phyloP scores from a whole-genome alignment of 2,888 invertebrate species.

The Autographa pulchrina region DNA sequence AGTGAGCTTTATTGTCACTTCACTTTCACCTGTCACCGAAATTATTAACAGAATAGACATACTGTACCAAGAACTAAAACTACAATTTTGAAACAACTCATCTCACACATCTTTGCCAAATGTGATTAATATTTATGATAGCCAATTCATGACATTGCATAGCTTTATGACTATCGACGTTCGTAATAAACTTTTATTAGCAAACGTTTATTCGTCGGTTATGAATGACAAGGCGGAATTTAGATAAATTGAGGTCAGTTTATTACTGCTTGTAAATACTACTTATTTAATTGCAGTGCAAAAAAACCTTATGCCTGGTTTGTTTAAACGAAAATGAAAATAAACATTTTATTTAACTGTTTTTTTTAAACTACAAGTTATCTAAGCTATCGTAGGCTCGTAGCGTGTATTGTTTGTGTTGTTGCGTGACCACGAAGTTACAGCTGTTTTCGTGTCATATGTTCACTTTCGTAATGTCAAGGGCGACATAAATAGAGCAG shows the following conservation, averaged over 20 bases:
- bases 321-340: constrained; percentile 4
- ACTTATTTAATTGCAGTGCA: constrained; percentile 8
- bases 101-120: background rate
- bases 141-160: background rate
- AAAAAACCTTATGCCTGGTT: constrained; percentile 9
- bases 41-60: too few relatives aligned
- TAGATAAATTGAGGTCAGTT: constrained; percentile 1
- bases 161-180: background rate
- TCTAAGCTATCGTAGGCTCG: background rate
- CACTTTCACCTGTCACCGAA: too few relatives aligned
- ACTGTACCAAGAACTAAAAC: too few relatives aligned
- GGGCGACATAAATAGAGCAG: background rate
- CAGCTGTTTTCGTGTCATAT: background rate
- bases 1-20: too few relatives aligned
- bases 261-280: constrained; percentile 3
- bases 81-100: background rate
- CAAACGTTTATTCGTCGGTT: background rate
- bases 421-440: background rate
- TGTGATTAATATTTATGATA: background rate
- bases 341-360: background rate
- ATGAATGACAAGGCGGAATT: constrained; percentile 11
- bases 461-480: constrained; percentile 2
- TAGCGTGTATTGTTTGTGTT: background rate
- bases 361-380: too few relatives aligned
- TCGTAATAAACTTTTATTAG: constrained; percentile 2